Conservation (phyloP, 2,797 vertebrate genomes). For the Spheniscus humboldti region DNA sequence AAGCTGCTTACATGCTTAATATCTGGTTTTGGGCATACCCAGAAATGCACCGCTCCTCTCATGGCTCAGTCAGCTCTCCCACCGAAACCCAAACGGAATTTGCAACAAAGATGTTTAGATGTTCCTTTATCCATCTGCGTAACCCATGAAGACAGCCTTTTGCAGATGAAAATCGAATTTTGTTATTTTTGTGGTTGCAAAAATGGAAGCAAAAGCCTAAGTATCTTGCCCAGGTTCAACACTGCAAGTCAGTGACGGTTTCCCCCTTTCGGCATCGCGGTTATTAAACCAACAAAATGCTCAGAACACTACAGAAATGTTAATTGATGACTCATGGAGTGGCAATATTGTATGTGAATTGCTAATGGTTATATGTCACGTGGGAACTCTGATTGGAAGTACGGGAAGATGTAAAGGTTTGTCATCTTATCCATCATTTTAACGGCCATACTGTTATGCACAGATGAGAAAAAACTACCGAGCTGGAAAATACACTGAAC, state of each 20-base stretch:
- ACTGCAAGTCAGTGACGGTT: not conserved
- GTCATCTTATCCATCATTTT: not conserved
- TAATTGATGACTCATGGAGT: not conserved
- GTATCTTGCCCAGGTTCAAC: not conserved
- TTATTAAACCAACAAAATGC: not conserved
- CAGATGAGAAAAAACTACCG: not conserved
- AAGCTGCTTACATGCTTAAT: not conserved
- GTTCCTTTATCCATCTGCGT: not conserved
- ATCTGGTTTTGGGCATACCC: not conserved
- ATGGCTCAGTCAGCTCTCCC: not conserved
- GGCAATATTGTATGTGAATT: not conserved
- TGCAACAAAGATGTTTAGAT: not conserved
- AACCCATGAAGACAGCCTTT: not conserved
- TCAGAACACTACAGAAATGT: not conserved
- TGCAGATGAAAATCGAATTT: not conserved
- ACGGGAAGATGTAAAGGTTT: not conserved
- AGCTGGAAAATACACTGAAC: not conserved
- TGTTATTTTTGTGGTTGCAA: not conserved
- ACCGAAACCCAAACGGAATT: not conserved
- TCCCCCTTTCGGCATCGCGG: rapidly evolving
- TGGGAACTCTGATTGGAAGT: not conserved
- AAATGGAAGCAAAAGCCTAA: not conserved
- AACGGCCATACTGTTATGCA: not conserved
- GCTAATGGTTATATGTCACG: rapidly evolving
- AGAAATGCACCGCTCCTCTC: not conserved